Evolutionary conservation across 2,113 vertebrate genomes (phyloP).

Genomic region (Eidolon helvum): DNA sequence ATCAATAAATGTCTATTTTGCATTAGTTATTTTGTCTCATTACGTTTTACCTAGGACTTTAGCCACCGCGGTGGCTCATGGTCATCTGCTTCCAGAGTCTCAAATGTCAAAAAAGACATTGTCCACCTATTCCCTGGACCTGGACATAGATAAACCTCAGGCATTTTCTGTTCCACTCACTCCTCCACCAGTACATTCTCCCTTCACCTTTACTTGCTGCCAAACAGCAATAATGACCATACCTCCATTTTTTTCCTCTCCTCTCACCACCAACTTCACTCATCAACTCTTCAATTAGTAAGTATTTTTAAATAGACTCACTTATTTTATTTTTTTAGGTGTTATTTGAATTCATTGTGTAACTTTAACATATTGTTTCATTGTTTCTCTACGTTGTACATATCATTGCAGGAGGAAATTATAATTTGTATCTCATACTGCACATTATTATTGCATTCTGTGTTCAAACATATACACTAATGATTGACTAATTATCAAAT

Average conservation of each 20-base stretch:
- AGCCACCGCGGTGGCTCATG: not conserved
- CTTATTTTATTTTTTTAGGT: not conserved
- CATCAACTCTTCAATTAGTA: not conserved
- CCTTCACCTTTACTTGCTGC: not conserved
- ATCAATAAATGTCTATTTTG: too few species aligned
- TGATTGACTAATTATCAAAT: not conserved
- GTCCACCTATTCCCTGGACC: not conserved
- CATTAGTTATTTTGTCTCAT: not conserved
- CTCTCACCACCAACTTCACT: not conserved
- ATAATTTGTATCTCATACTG: not conserved
- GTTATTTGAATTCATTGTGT: not conserved
- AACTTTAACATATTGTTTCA: not conserved
- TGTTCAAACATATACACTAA: not conserved
- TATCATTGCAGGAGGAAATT: not conserved
- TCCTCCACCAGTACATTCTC: not conserved
- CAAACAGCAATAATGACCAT: not conserved
- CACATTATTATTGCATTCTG: not conserved
- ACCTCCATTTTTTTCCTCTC: not conserved
- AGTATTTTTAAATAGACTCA: not conserved
- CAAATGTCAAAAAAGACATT: not conserved
- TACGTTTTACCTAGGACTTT: not conserved
- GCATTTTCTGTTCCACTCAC: not conserved
- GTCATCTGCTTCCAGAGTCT: not conserved
- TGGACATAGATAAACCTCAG: not conserved
- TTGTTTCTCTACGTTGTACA: not conserved